Percentiles rank a stretch among this genome's conserved stretches.
phyloP scores from a whole-genome alignment of 2,113 vertebrate genomes.

The rabbit (Oryctolagus cuniculus) region mOryCun1.1 NC_091453.1:126558501-126559000 shows the following conservation, averaged over 20 bases:
- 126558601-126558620: not conserved
- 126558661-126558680: not conserved
- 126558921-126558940: not conserved
- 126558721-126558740: not conserved
- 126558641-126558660: not conserved
- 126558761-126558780: not conserved
- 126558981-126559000: not conserved
- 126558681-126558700: not conserved
- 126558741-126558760: not conserved
- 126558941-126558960: not conserved
- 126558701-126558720: not conserved
- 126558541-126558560: not conserved
- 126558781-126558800: not conserved
- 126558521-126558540: not conserved
- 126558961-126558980: not conserved
- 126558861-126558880: not conserved
- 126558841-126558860: not conserved
- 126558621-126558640: not conserved
- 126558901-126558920: not conserved
- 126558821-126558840: not conserved
- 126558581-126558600: not conserved
- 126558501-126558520: not conserved
- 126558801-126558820: not conserved
- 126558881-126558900: not conserved
- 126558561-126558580: not conserved